A percentile compares a stretch with the other conserved stretches of the same genome.
phyloP scores from a whole-genome alignment of 2,888 invertebrate species.

The Hirtodrosophila trivittata region DNA sequence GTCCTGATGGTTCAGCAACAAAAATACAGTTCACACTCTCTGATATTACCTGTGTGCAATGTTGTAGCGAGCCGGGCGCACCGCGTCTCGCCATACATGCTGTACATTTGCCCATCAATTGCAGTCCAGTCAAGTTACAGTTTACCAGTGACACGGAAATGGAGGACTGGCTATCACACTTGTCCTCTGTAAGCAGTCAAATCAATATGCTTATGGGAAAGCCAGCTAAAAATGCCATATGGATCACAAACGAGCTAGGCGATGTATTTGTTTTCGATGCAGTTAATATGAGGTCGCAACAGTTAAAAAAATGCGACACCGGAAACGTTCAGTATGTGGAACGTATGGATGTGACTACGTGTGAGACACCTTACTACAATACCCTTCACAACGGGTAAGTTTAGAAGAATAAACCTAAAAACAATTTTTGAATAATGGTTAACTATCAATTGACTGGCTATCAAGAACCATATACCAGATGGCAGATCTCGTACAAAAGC shows the following conservation, averaged over 20 bases:
- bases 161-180: slow-evolving; percentile 94
- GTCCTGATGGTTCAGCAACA: slow-evolving; percentile 90
- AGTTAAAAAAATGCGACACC: slow-evolving; percentile 82
- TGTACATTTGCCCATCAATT: slow-evolving; percentile 85
- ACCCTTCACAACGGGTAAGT: slow-evolving; percentile 88
- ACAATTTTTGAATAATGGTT: not conserved
- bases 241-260: slow-evolving; percentile 91
- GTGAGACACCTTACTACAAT: slow-evolving; percentile 87
- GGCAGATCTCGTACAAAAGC: too few relatives aligned
- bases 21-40: slow-evolving; percentile 90
- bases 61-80: slow-evolving; percentile 91
- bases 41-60: slow-evolving; percentile 90
- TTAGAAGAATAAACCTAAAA: too few relatives aligned
- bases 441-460: too few relatives aligned
- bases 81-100: slow-evolving; percentile 91
- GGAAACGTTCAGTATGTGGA: slow-evolving; percentile 85
- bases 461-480: too few relatives aligned
- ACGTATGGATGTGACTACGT: slow-evolving; percentile 89
- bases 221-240: slow-evolving; percentile 89
- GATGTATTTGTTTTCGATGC: slow-evolving; percentile 93
- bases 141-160: slow-evolving; percentile 93
- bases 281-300: slow-evolving; percentile 86
- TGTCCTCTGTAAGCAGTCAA: slow-evolving; percentile 90
- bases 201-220: slow-evolving; percentile 89
- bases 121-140: slow-evolving; percentile 88